Evolutionary conservation across 2,113 vertebrate genomes (phyloP).

Genomic region (Syngnathus typhle): DNA sequence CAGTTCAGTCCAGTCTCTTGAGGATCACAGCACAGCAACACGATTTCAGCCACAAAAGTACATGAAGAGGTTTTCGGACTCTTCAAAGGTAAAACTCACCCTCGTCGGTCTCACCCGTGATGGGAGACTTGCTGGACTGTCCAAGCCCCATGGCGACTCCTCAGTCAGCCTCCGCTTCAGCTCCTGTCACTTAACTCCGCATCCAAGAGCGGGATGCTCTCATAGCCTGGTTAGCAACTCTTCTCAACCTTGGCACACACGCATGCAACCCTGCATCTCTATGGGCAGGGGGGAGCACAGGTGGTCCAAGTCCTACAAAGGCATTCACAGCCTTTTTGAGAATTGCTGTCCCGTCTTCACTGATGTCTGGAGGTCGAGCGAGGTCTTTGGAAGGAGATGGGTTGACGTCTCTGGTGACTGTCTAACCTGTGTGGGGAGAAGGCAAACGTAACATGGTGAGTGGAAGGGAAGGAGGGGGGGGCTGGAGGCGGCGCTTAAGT

Average conservation of each 20-base stretch:
- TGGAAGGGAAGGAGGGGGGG: not conserved
- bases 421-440: slow-evolving; percentile 51
- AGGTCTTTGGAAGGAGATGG: slow-evolving; percentile 16
- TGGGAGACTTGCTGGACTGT: slow-evolving; percentile 80
- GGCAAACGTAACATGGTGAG: slow-evolving; percentile 47
- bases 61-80: not conserved
- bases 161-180: slow-evolving; percentile 32
- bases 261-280: slow-evolving; percentile 3
- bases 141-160: slow-evolving; percentile 82
- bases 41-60: not conserved
- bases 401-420: slow-evolving; percentile 31
- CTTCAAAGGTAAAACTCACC: slow-evolving; percentile 72
- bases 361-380: slow-evolving; percentile 23
- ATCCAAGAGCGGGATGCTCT: slow-evolving; percentile 31
- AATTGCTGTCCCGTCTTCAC: slow-evolving; percentile 22
- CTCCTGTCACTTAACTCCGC: slow-evolving; percentile 51
- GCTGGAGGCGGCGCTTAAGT: too few species aligned
- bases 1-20: not conserved
- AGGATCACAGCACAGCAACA: not conserved
- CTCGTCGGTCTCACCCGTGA: slow-evolving; percentile 73
- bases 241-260: slow-evolving; percentile 19
- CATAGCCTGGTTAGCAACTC: slow-evolving; percentile 48
- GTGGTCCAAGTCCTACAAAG: not conserved
- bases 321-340: slow-evolving; percentile 2
- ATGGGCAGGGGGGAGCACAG: not conserved